Evolutionary conservation across 2,888 invertebrate genomes (phyloP).

Genomic region (Ophion slaviceki): DNA sequence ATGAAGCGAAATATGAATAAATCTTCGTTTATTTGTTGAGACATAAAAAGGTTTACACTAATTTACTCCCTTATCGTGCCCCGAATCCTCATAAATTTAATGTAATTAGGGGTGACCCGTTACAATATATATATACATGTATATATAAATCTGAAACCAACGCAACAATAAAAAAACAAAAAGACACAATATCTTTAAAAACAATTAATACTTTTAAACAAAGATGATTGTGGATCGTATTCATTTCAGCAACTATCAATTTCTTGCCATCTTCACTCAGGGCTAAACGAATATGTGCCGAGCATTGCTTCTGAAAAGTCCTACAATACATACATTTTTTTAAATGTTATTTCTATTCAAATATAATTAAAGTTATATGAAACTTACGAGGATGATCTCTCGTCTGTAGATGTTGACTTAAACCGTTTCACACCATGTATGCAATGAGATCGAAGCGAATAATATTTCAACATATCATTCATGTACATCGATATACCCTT

Average conservation of each 20-base stretch:
- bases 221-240: too few relatives aligned
- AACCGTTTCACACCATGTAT: conserved; percentile 50
- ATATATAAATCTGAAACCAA: background rate
- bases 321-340: too few relatives aligned
- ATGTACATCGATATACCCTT: conserved; percentile 5
- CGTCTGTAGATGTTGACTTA: conserved; percentile 24
- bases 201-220: background rate
- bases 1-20: too few relatives aligned
- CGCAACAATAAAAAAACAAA: background rate
- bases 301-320: too few relatives aligned
- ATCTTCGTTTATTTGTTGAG: too few relatives aligned
- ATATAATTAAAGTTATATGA: background rate
- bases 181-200: background rate
- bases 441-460: conserved; percentile 41
- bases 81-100: too few relatives aligned
- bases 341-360: conserved; percentile 10
- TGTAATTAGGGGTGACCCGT: too few relatives aligned
- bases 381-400: conserved; percentile 35
- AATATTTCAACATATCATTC: conserved; percentile 21
- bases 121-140: background rate
- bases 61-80: too few relatives aligned
- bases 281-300: too few relatives aligned
- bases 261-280: too few relatives aligned
- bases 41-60: too few relatives aligned
- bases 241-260: too few relatives aligned